Evolutionary conservation across 2,888 invertebrate species (phyloP).

Genomic region (Unio delphinus): DNA sequence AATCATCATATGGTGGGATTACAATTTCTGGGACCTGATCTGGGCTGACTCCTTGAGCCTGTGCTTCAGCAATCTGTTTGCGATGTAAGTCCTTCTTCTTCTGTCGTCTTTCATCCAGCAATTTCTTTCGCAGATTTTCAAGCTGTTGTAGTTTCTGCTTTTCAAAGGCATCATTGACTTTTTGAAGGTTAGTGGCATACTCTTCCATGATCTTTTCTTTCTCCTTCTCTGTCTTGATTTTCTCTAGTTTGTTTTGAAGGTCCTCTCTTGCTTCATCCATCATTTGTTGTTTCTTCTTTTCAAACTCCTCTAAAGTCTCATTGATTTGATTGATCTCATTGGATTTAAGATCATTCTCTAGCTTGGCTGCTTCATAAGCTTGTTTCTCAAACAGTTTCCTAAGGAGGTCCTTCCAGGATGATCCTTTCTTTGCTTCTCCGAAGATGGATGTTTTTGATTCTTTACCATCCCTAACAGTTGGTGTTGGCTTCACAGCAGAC

Average conservation of each 20-base stretch:
- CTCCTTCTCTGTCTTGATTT: conserved; percentile 56
- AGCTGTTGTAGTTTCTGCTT: conserved; percentile 64
- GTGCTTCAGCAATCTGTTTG: conserved; percentile 61
- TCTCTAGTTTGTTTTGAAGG: conserved; percentile 49
- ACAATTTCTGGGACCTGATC: conserved; percentile 60
- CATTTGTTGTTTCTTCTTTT: conserved; percentile 55
- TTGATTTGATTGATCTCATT: conserved; percentile 59
- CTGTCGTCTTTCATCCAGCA: conserved; percentile 57
- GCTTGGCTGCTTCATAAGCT: conserved; percentile 66
- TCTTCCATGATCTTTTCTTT: conserved; percentile 61
- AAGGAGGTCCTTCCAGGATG: conserved; percentile 42
- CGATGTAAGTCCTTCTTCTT: conserved; percentile 63
- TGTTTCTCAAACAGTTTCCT: conserved; percentile 64
- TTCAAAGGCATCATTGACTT: conserved; percentile 62
- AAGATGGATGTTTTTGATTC: conserved; percentile 7
- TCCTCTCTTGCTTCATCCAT: conserved; percentile 52
- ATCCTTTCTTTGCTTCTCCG: conserved; percentile 9
- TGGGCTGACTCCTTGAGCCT: conserved; percentile 52
- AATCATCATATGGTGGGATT: conserved; percentile 52
- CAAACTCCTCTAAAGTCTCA: conserved; percentile 56
- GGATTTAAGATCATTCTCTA: conserved; percentile 62
- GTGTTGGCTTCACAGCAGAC: not conserved
- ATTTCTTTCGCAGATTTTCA: conserved; percentile 48
- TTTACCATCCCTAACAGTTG: not conserved
- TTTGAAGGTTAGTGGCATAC: conserved; percentile 59